A percentile compares a stretch with the other conserved stretches of the same genome.
phyloP scores from a whole-genome alignment of 1,140 invertebrate species.

The Drosophila lacertosa region DNA sequence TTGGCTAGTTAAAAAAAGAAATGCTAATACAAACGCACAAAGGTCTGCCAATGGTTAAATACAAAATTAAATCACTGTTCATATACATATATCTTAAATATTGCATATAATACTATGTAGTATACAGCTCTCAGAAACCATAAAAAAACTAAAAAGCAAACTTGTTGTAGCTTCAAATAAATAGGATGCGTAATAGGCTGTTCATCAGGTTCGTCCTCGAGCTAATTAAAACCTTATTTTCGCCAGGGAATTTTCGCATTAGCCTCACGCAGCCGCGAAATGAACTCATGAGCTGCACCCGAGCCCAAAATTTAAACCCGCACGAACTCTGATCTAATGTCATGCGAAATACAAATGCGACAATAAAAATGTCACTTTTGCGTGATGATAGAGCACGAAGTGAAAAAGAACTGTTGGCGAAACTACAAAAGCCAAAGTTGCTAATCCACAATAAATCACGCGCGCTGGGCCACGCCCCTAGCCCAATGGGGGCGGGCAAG shows the following conservation, averaged over 20 bases:
- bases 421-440: constrained; percentile 33
- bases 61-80: too few species aligned
- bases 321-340: neutral
- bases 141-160: too few species aligned
- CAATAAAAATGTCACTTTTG: constrained; percentile 76
- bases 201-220: neutral
- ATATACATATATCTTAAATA: too few species aligned
- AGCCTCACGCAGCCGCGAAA: neutral
- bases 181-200: neutral
- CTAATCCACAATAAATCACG: constrained; percentile 57
- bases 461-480: constrained; percentile 41
- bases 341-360: constrained; percentile 56
- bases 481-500: neutral
- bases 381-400: constrained; percentile 44
- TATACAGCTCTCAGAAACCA: too few species aligned
- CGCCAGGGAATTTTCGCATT: neutral
- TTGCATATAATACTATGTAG: too few species aligned
- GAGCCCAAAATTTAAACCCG: too few species aligned
- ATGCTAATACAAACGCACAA: too few species aligned
- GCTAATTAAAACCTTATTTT: neutral
- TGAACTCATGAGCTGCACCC: constrained; percentile 6
- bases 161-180: too few species aligned
- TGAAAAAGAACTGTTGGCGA: constrained; percentile 17
- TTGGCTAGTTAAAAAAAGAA: neutral
- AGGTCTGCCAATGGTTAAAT: too few species aligned